phyloP scores from a whole-genome alignment of 2,888 invertebrate genomes.

The Andricus curvator region DNA sequence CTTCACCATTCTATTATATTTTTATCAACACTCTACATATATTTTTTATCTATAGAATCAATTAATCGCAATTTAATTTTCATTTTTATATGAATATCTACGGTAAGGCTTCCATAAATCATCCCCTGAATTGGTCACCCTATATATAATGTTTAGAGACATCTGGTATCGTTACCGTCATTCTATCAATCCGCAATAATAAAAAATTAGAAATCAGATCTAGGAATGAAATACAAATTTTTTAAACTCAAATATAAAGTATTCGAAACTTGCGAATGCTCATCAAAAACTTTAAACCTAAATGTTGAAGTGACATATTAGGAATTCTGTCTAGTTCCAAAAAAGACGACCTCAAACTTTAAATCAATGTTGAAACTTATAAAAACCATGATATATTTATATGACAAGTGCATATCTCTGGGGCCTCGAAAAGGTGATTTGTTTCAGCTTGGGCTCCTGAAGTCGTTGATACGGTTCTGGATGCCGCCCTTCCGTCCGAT shows the following conservation, averaged over 20 bases:
- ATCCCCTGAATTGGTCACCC: background rate
- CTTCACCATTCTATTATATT: background rate
- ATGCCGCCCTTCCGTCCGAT: slow-evolving; percentile 78
- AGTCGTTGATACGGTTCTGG: slow-evolving; percentile 70
- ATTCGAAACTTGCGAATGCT: no score
- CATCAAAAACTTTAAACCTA: no score
- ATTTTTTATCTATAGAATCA: no score
- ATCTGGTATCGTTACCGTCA: background rate
- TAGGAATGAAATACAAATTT: no score
- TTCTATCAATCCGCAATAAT: background rate
- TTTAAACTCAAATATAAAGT: no score
- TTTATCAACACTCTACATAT: no score
- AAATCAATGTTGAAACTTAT: background rate
- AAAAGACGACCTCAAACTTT: background rate
- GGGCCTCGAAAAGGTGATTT: background rate
- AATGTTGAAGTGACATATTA: background rate
- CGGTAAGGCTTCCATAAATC: no score
- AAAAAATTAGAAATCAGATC: background rate
- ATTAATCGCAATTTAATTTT: no score
- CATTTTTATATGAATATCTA: no score
- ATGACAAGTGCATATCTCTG: background rate
- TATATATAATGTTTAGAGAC: background rate
- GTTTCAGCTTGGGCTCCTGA: slow-evolving; percentile 58
- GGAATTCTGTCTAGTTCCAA: background rate
- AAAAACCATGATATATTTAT: background rate